phyloP scores from a whole-genome alignment of 2,797 vertebrate species.

The Falco concolor region DNA sequence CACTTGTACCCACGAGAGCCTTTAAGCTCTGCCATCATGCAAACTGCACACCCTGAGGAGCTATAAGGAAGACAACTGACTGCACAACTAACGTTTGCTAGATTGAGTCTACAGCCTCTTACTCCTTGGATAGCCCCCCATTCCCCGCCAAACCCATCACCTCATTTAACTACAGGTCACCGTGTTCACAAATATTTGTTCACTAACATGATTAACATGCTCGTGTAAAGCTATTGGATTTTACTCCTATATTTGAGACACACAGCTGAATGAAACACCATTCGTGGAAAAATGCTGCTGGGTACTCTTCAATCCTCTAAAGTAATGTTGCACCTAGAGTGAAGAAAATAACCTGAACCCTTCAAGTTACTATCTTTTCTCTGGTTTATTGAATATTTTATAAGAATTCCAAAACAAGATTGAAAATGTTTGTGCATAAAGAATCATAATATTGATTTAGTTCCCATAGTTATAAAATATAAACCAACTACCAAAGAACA shows the following conservation, averaged over 20 bases:
- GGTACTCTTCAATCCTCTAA: conserved; percentile 3
- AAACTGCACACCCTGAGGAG: not conserved
- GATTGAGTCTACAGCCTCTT: not conserved
- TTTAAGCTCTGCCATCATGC: accelerated
- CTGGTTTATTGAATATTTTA: conserved; percentile 48
- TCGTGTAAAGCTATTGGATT: not conserved
- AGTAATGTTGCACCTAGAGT: not conserved
- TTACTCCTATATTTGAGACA: not conserved
- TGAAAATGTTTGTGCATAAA: conserved; percentile 26
- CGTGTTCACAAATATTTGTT: not conserved
- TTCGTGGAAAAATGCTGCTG: not conserved
- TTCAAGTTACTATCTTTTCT: not conserved
- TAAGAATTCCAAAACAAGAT: not conserved
- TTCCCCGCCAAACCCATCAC: accelerated
- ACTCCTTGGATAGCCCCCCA: not conserved
- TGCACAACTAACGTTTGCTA: not conserved
- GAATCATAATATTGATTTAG: conserved; percentile 34
- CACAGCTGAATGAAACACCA: not conserved
- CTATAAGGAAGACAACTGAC: not conserved
- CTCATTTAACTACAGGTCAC: not conserved
- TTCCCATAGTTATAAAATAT: conserved; percentile 24
- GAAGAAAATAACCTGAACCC: not conserved
- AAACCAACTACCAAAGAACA: conserved; percentile 4
- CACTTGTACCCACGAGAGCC: not conserved
- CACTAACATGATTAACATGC: not conserved